A percentile compares a stretch with the other conserved stretches of the same genome.
phyloP scores from a whole-genome alignment of 2,113 vertebrate species.

The Genyomyrus donnyi region DNA sequence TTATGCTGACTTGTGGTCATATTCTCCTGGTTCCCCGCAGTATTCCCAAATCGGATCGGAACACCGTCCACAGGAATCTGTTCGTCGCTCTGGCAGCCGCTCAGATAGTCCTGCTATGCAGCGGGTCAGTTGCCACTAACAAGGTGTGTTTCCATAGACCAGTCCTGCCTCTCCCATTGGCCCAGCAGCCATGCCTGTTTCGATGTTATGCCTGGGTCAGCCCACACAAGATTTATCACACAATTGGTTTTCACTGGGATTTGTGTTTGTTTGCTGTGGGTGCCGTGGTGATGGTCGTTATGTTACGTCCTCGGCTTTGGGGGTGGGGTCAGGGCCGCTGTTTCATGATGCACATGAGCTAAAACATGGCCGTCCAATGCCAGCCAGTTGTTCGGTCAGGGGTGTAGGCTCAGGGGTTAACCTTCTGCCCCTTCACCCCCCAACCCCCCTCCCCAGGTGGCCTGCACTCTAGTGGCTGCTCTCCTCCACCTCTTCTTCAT shows the following conservation, averaged over 20 bases:
- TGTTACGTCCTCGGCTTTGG: neutral
- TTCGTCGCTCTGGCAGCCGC: slow-evolving; percentile 62
- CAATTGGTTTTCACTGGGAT: neutral
- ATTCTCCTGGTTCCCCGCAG: slow-evolving; percentile 29
- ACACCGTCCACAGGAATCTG: slow-evolving; percentile 67
- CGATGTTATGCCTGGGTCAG: neutral
- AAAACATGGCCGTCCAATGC: neutral
- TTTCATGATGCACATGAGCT: neutral
- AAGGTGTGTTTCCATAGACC: slow-evolving; percentile 47
- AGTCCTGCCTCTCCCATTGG: neutral
- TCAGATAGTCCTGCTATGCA: slow-evolving; percentile 69
- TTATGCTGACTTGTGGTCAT: neutral
- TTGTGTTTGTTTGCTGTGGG: neutral
- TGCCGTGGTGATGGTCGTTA: neutral
- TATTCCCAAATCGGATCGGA: slow-evolving; percentile 68
- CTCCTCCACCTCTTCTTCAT: slow-evolving; percentile 73
- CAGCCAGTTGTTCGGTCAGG: neutral
- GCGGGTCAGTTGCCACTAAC: slow-evolving; percentile 62
- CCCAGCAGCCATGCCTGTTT: neutral
- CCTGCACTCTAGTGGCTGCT: slow-evolving; percentile 64
- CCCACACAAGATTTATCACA: neutral
- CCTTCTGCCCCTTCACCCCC: neutral
- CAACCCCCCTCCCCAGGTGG: slow-evolving; percentile 47
- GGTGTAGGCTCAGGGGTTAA: neutral
- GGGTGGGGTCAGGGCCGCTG: neutral